Base-by-base conservation (phyloP, 1,140 invertebrate genomes). In the Ganaspis sp. region DNA sequence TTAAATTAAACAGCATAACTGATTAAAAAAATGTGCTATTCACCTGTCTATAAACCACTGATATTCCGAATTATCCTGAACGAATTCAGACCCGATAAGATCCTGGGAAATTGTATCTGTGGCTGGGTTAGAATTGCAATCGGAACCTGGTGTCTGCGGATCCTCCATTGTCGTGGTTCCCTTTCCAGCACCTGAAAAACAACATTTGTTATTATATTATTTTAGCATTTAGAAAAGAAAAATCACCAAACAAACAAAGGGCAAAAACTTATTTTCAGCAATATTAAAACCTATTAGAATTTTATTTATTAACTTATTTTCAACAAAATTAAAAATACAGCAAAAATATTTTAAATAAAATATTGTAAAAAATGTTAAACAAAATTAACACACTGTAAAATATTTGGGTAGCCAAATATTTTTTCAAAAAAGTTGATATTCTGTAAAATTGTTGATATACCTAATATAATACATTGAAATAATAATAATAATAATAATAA, bases 21-120 rank as follows among this genome's bases (percentile, higher is more conserved):
- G n/a, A 49, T 49, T 11, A 29, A 64, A 64, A 34, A 64, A 38
- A 42, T 15, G 29, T 40, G 42, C 38, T 82, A 81, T 92, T 93
- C 86, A 96, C 95, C 95, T 96, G 87, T 96, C 96, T 76, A 96
- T 93, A 90, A 96, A 96, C 96, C 96, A 97, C 90, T 97, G 95
- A 87, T 97, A 97, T 85, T 96, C 96, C 77, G 95, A 96, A 92
- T 96, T 96, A 90, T 97, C 96, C 90, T 96, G 96, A 87, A 96
- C 94, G 89, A 96, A 96, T 88, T 96, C 96, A 78, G 92, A 92
- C 72, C 90, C 87, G 72, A 91, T 86, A 9, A 89, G 81, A 84
- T 92, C 89, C 70, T 91, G 91, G 58, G 89, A 84, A 40, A 83
- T 88, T 17, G 86, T 87, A 84, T 90, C 89, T 74, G 82, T 87